A percentile compares a stretch with the other conserved stretches of the same genome.
Conservation (phyloP, 1,140 invertebrate genomes). For the Hestina assimilis region DNA sequence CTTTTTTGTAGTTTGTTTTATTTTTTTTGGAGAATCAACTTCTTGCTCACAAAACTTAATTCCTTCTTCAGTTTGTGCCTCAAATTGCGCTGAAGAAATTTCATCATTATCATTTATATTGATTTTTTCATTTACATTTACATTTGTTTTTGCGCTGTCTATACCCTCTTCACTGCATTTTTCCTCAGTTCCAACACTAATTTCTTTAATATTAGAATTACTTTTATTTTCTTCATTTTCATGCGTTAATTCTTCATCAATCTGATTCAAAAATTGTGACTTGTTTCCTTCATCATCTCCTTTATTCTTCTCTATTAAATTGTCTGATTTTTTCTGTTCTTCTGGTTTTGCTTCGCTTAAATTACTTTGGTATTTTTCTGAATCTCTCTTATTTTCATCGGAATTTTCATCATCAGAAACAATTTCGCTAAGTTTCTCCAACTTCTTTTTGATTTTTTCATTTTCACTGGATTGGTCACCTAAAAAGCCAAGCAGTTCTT, state of each 20-base stretch:
- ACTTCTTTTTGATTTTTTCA: conserved; percentile 67
- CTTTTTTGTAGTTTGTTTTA: conserved; percentile 32
- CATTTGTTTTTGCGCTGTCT: too few relatives aligned
- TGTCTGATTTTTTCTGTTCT: not conserved
- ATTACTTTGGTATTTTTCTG: not conserved
- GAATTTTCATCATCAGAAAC: conserved; percentile 40
- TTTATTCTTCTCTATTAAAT: not conserved
- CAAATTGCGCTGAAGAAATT: too few relatives aligned
- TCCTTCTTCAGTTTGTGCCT: too few relatives aligned
- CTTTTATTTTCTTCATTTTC: not conserved
- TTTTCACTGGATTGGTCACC: conserved; percentile 48
- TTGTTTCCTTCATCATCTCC: too few relatives aligned
- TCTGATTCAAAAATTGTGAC: too few relatives aligned
- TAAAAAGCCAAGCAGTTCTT: conserved; percentile 54
- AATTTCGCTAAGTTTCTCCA: conserved; percentile 64
- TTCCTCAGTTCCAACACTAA: too few relatives aligned
- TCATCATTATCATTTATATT: too few relatives aligned
- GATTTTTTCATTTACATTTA: too few relatives aligned
- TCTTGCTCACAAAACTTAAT: too few relatives aligned
- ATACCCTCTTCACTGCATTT: too few relatives aligned
- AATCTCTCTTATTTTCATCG: conserved; percentile 4
- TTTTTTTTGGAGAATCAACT: not conserved
- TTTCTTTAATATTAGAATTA: too few relatives aligned
- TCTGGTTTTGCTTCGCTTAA: not conserved
- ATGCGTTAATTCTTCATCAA: not conserved